A percentile compares a stretch with the other conserved stretches of the same genome.
Evolutionary conservation across 2,888 invertebrate genomes (phyloP).

Genomic region (Harpagoxenus sublaevis): DNA sequence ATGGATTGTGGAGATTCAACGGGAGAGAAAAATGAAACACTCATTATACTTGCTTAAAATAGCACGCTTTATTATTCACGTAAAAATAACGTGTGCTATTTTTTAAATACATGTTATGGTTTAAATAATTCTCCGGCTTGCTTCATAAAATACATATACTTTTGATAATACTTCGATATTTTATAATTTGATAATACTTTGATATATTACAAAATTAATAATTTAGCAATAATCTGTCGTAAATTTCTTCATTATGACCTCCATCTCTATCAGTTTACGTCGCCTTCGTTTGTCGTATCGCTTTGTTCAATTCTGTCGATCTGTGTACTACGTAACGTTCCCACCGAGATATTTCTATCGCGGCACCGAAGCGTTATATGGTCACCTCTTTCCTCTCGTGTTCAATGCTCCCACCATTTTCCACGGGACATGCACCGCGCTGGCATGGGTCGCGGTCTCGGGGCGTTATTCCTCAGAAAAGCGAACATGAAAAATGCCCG

Average conservation of each 20-base stretch:
- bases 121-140: too few species aligned
- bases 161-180: too few species aligned
- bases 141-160: not conserved
- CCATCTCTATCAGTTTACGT: not conserved
- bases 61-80: not conserved
- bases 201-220: not conserved
- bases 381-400: slow-evolving; percentile 19
- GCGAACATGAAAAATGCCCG: slow-evolving; percentile 50
- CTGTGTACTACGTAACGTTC: slow-evolving; percentile 2
- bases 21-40: not conserved
- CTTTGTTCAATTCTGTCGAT: slow-evolving; percentile 7
- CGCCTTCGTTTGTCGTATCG: not conserved
- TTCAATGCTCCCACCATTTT: slow-evolving; percentile 46
- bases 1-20: not conserved
- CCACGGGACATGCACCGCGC: slow-evolving; percentile 31
- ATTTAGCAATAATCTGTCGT: not conserved
- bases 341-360: slow-evolving; percentile 32
- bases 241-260: not conserved
- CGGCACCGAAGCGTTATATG: slow-evolving; percentile 26
- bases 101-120: not conserved
- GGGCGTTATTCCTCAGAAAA: slow-evolving; percentile 48
- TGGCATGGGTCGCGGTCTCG: slow-evolving; percentile 42
- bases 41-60: not conserved
- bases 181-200: too few species aligned
- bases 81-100: not conserved